Evolutionary conservation across 1,140 invertebrate species (phyloP), one percentile per base, ranked within the genome.

Genomic region (Drosophila subpulchrella): DNA sequence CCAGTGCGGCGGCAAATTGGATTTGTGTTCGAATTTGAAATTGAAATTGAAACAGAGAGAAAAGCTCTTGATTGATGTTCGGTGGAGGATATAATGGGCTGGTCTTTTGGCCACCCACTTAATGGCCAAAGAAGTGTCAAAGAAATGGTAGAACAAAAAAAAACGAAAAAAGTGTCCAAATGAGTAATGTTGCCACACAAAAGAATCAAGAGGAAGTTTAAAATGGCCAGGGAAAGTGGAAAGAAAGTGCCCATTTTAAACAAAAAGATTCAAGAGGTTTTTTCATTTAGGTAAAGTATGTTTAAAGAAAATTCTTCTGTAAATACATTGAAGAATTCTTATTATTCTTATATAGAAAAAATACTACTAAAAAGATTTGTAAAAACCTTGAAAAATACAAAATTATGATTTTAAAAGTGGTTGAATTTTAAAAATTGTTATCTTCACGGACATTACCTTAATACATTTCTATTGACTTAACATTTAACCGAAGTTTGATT

Each of bases 11-110:
- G 15, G 42, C 27, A 39, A 55, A 70, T 56, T 48, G 41, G 30
- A 51, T 66, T 48, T 59, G 42, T 30, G 53, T 53, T 72, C 44
- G 41, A 44, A 20, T 61, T 61, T 62, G 42, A 30, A 48, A 44
- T 58, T 32, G 27, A 44, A 57, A 51, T 72, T 38, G 41, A 65
- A 53, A 39, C 27, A 39, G 39, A 12, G n/a, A 13, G 30, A 54
- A 66, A 8, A 24, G 27, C 50, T n/a, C 41, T 41, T 70, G 67
- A 71, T 71, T 68, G 67, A 71, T 68, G 62, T 46, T 68, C 50
- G 17, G 2, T 41, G 13, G 11, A 20, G 56, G 13, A 48, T 15
- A 5, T 10, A 67, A 30, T 42, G 42, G 47, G 20, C 17, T 20
- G 15, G 27, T 12, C 7, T 0, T 8, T n/a, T 27, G 10, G 55